phyloP scores from a whole-genome alignment of 2,797 vertebrate species.

The Malurus splendens region DNA sequence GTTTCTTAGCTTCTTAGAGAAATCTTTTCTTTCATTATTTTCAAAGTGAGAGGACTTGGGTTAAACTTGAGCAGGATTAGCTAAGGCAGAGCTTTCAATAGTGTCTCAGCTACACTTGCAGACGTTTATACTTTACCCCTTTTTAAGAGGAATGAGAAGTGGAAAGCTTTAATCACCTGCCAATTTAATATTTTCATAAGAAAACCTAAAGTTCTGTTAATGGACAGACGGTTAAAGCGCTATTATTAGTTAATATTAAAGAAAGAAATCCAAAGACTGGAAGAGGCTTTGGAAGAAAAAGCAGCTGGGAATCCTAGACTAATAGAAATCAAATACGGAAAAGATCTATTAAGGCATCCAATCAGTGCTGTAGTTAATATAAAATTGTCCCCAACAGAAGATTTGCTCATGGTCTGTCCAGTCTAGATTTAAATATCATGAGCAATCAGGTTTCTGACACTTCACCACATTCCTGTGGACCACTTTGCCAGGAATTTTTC shows the following conservation, averaged over 20 bases:
- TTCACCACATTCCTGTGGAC: background rate
- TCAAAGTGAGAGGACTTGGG: background rate
- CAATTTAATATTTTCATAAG: slow-evolving; percentile 41
- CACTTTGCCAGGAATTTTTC: background rate
- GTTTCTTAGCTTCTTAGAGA: too few species aligned
- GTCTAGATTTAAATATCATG: background rate
- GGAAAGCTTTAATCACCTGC: slow-evolving; percentile 32
- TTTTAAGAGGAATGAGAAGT: background rate
- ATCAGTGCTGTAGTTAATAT: background rate
- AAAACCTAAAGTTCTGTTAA: slow-evolving; percentile 2
- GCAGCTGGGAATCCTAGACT: background rate
- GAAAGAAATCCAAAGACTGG: slow-evolving; percentile 1
- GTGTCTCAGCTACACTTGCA: background rate
- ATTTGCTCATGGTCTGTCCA: background rate
- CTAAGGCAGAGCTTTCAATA: background rate
- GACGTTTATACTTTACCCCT: background rate
- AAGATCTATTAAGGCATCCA: slow-evolving; percentile 16
- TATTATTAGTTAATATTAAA: slow-evolving; percentile 28
- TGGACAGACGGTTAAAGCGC: background rate
- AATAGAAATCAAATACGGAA: slow-evolving; percentile 16
- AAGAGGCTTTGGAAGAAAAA: slow-evolving; percentile 8
- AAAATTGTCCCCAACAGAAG: background rate
- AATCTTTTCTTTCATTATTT: background rate
- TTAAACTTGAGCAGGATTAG: background rate
- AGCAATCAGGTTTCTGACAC: slow-evolving; percentile 10